A percentile compares a stretch with the other conserved stretches of the same genome.
Conservation (phyloP, 1,140 invertebrate species). For the Caenorhabditis briggsae region DNA sequence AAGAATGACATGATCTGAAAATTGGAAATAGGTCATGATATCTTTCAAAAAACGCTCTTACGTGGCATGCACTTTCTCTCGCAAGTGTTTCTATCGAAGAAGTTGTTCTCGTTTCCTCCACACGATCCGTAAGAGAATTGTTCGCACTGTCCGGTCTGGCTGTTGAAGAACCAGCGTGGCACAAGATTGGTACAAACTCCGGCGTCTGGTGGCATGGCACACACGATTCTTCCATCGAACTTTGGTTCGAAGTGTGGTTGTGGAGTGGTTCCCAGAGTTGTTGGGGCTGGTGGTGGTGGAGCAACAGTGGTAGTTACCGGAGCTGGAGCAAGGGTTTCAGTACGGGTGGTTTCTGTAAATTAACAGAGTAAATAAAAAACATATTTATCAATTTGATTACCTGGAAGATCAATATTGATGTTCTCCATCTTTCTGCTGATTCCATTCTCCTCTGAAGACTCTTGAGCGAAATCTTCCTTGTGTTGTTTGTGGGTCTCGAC, state of each 20-base stretch:
- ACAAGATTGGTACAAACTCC: slow-evolving; percentile 87
- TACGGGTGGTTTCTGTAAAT: neutral
- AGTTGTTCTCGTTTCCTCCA: slow-evolving; percentile 72
- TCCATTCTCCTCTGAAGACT: slow-evolving; percentile 7
- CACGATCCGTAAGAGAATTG: slow-evolving; percentile 85
- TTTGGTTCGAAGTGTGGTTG: slow-evolving; percentile 35
- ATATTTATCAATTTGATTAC: neutral
- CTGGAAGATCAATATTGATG: slow-evolving; percentile 16
- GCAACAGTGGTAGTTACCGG: neutral
- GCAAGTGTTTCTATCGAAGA: slow-evolving; percentile 81
- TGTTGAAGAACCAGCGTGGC: slow-evolving; percentile 86
- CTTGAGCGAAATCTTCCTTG: neutral
- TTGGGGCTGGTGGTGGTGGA: neutral
- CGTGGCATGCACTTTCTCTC: slow-evolving; percentile 82
- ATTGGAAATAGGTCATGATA: neutral
- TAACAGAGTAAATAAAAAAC: neutral
- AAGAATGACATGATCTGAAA: slow-evolving; percentile 64
- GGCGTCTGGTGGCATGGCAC: slow-evolving; percentile 84
- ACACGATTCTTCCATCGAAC: slow-evolving; percentile 80
- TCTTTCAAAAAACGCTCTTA: neutral
- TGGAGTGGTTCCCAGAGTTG: neutral
- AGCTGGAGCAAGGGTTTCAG: neutral
- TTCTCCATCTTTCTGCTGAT: slow-evolving; percentile 17
- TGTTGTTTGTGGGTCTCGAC: neutral
- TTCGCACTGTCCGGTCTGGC: slow-evolving; percentile 83